Evolutionary conservation across 2,797 vertebrate species (phyloP), one percentile per base, ranked within the genome.

Genomic region (Falco columbarius): DNA sequence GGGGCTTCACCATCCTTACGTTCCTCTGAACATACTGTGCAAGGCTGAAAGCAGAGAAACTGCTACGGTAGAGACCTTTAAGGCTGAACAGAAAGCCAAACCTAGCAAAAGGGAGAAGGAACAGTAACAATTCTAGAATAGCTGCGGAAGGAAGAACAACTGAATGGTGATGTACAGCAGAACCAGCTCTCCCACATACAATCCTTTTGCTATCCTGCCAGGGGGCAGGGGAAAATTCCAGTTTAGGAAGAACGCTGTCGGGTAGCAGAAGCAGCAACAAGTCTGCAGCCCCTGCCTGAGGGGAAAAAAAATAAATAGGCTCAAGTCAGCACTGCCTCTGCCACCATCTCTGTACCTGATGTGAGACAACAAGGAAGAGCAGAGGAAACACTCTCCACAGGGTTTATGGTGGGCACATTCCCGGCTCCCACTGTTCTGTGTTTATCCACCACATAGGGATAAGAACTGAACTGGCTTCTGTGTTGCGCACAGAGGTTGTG

Each of bases 1-100:
- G 0, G 36, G 32, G 40, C 46, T 34, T 38, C 72, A 52, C 49
- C 11, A 19, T 16, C 56, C n/a, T 4, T 14, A 8, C 0, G 0
- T 29, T 63, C 29, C 51, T 70, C 8, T 29, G 61, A 47, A 52
- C 18, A 1, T 14, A 2, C 21, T 12, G 38, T 34, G 47, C 61
- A 30, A 86, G 52, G 51, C 66, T 66, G 58, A 70, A 66, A 83
- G 51, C 58, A 66, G 55, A 66, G 56, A 38, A 24, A 5, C 51
- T 44, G 81, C 89, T 81, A 26, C 42, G 34, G 32, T 6, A 34
- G 73, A 66, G 34, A 58, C 27, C 22, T 46, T 68, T 70, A 94
- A 91, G 90, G 92, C 83, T 70, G 44, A 82, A 75, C 23, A 85
- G 74, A 89, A 95, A 87, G 74, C 8, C 89, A 87, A 47, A 62